A percentile compares a stretch with the other conserved stretches of the same genome.
Evolutionary conservation across 2,888 invertebrate genomes (phyloP).

Genomic region (Choreutis nemorana): DNA sequence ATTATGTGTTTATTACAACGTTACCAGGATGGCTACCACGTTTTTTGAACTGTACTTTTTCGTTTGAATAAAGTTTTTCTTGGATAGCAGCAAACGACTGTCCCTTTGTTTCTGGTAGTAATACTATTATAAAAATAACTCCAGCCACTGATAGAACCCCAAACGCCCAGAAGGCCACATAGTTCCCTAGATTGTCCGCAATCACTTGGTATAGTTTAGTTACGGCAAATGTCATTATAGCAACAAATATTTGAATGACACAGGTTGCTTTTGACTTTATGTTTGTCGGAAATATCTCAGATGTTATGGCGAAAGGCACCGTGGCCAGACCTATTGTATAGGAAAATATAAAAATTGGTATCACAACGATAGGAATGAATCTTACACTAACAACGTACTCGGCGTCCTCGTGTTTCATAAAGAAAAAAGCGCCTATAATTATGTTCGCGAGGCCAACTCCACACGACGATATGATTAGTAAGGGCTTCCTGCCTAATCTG

Average conservation of each 20-base stretch:
- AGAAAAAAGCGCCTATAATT: slow-evolving; percentile 64
- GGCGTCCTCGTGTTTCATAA: slow-evolving; percentile 49
- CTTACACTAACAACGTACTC: slow-evolving; percentile 49
- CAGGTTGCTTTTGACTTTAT: slow-evolving; percentile 72
- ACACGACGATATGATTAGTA: slow-evolving; percentile 67
- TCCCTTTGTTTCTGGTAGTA: slow-evolving; percentile 69
- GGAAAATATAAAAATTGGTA: slow-evolving; percentile 68
- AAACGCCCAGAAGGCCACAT: slow-evolving; percentile 66
- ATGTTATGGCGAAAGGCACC: slow-evolving; percentile 69
- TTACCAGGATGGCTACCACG: slow-evolving; percentile 34
- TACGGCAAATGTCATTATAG: slow-evolving; percentile 65
- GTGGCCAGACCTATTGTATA: slow-evolving; percentile 71
- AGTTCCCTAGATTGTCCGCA: slow-evolving; percentile 54
- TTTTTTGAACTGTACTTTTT: slow-evolving; percentile 42
- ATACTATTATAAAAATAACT: slow-evolving; percentile 54
- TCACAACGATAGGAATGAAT: slow-evolving; percentile 66
- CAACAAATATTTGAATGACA: slow-evolving; percentile 68
- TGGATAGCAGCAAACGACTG: slow-evolving; percentile 69
- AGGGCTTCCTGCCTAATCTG: slow-evolving; percentile 66
- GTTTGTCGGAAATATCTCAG: slow-evolving; percentile 70
- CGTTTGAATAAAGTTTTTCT: slow-evolving; percentile 42
- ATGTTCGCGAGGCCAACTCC: slow-evolving; percentile 61
- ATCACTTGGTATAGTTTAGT: slow-evolving; percentile 66
- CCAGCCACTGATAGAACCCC: slow-evolving; percentile 54
- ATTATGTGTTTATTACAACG: slow-evolving; percentile 34